These are phyloP conservation scores for Todus mexicanus DNA, from an alignment of 2,797 vertebrate genomes.

Conservation along the genomic window DNA sequence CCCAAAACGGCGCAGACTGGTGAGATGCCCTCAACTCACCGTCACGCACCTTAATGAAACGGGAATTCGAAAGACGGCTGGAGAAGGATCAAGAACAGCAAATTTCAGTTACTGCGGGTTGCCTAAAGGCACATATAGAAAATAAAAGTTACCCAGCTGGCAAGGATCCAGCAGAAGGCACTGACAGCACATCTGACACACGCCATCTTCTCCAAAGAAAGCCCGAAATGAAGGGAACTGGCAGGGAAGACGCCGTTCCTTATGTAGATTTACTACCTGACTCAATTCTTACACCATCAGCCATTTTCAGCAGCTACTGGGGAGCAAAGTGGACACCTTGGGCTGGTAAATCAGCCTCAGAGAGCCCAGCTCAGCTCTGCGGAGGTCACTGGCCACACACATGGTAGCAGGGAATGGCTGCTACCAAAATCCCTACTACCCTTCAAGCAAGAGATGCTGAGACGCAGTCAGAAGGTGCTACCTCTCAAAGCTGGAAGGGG, in stretches of 20 bases:
- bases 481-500: neutral
- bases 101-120: neutral
- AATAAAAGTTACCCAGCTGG: neutral
- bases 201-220: neutral
- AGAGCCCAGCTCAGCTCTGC: neutral
- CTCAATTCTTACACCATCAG: neutral
- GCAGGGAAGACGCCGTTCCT: neutral
- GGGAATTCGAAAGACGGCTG: neutral
- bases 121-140: neutral
- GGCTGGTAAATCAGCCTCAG: too few relatives aligned
- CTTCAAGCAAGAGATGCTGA: neutral
- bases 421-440: neutral
- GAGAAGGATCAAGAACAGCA: neutral
- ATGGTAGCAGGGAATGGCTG: neutral
- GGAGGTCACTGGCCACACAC: rapidly evolving
- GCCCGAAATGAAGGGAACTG: neutral
- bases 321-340: neutral
- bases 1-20: neutral
- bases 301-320: neutral
- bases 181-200: neutral
- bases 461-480: neutral
- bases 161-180: neutral
- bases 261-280: neutral
- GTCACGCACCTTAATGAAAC: neutral
- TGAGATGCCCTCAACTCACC: neutral